Evolutionary conservation across 2,888 invertebrate species (phyloP).

Genomic region (Salpingus planirostris): DNA sequence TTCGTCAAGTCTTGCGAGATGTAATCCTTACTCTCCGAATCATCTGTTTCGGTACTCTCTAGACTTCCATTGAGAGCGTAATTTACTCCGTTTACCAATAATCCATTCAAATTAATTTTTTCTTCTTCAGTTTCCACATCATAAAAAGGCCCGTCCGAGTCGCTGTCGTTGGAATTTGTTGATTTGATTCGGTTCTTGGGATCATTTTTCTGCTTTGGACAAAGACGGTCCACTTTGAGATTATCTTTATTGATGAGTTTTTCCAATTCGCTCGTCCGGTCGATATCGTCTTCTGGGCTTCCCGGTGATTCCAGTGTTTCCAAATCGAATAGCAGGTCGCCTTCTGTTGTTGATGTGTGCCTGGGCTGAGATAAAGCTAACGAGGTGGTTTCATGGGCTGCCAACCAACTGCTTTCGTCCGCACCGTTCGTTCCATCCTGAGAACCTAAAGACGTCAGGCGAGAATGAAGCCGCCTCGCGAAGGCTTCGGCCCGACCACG

Average conservation of each 20-base stretch:
- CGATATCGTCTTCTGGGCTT: conserved; percentile 53
- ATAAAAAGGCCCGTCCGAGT: conserved; percentile 45
- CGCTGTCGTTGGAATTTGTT: conserved; percentile 36
- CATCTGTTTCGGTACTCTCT: background rate
- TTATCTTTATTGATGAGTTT: conserved; percentile 37
- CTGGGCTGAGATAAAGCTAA: conserved; percentile 44
- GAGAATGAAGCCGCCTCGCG: conserved; percentile 66
- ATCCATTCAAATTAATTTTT: too few species aligned
- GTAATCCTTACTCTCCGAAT: background rate
- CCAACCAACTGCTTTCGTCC: conserved; percentile 28
- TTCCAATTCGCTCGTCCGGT: conserved; percentile 25
- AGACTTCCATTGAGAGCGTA: background rate
- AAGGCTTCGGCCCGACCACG: conserved; percentile 73
- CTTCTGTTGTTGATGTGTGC: conserved; percentile 41
- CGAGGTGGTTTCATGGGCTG: conserved; percentile 29
- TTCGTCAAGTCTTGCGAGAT: too few species aligned
- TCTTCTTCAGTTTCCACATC: conserved; percentile 37
- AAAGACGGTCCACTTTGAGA: conserved; percentile 28
- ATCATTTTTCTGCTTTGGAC: conserved; percentile 47
- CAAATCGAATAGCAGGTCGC: conserved; percentile 57
- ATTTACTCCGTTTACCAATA: background rate
- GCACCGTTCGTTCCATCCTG: conserved; percentile 39
- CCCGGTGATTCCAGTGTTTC: conserved; percentile 58
- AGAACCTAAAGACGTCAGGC: conserved; percentile 61
- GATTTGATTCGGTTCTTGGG: conserved; percentile 18